Evolutionary conservation across 2,113 vertebrate genomes (phyloP).

Genomic region (Amphiprion percula): DNA sequence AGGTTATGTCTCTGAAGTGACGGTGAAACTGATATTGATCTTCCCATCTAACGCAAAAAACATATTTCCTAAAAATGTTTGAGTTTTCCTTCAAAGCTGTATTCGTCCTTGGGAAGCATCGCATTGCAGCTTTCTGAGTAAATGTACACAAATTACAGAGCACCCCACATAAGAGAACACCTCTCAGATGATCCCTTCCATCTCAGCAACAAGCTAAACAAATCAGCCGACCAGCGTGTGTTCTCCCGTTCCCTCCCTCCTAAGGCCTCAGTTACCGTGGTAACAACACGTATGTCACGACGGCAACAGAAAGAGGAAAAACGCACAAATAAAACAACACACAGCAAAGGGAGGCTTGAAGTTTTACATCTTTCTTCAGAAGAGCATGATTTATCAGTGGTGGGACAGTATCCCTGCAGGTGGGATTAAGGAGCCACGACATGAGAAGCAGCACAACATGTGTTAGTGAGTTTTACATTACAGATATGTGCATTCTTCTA

Average conservation of each 20-base stretch:
- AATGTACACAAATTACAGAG: constrained; percentile 4
- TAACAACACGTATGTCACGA: constrained; percentile 67
- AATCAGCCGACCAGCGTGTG: constrained; percentile 49
- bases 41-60: constrained; percentile 10
- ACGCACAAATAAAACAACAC: constrained; percentile 48
- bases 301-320: constrained; percentile 26
- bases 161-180: not conserved
- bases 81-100: not conserved
- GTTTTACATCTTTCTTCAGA: constrained; percentile 40
- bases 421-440: constrained; percentile 5
- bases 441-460: not conserved
- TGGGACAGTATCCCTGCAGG: not conserved
- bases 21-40: constrained; percentile 16
- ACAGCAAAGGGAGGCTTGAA: constrained; percentile 50
- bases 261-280: constrained; percentile 62
- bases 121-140: constrained; percentile 1
- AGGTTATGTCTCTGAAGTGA: not conserved
- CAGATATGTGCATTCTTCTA: not conserved
- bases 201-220: constrained; percentile 58
- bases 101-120: not conserved
- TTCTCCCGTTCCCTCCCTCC: constrained; percentile 32
- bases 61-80: not conserved
- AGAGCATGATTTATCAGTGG: constrained; percentile 18
- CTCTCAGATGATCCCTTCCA: constrained; percentile 36
- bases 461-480: not conserved